Evolutionary conservation across 2,113 vertebrate species (phyloP), one percentile per base, ranked within the genome.

Genomic region (Forbesichthys papilliferus): DNA sequence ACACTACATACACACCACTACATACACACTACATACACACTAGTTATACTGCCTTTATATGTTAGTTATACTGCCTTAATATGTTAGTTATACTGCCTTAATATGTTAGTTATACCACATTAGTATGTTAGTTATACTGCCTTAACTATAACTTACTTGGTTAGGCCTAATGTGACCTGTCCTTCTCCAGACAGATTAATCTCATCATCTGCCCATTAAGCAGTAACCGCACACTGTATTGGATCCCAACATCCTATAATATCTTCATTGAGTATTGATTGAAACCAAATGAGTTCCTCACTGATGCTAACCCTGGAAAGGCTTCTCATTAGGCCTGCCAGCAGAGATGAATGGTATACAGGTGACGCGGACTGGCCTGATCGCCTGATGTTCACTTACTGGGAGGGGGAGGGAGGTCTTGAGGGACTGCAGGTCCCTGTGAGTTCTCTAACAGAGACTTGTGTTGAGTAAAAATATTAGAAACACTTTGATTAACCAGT

Each of bases 261-360:
- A 77, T 85, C 73, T 79, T 83, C 78, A 85, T 74, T 80, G 73
- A 79, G 68, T 80, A 79, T 80, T 78, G 88, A 87, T 85, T 90
- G 83, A 76, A 88, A 83, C 75, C 75, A 84, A 88, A 89, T 87
- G 57, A 81, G 81, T 83, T 77, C 74, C 77, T 66, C 57, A 78
- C 75, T 71, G 74, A 87, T 64, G 75, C 71, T 74, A 77, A 71
- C 69, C 61, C 10, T 72, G 65, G 82, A 62, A 75, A 83, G 73
- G 83, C 78, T 88, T 88, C 86, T 88, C 84, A 89, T 89, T 89
- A 89, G 82, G 70, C 57, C 62, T 69, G 33, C n/a, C 27, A 71
- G 80, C 76, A 42, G 71, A 88, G 86, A 89, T 87, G 74, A 87
- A 88, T 82, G 59, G 82, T 79, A 69, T 65, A 61, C 66, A 62